Base-by-base conservation (phyloP, 2,113 vertebrate species). In the Dinomys branickii region DNA sequence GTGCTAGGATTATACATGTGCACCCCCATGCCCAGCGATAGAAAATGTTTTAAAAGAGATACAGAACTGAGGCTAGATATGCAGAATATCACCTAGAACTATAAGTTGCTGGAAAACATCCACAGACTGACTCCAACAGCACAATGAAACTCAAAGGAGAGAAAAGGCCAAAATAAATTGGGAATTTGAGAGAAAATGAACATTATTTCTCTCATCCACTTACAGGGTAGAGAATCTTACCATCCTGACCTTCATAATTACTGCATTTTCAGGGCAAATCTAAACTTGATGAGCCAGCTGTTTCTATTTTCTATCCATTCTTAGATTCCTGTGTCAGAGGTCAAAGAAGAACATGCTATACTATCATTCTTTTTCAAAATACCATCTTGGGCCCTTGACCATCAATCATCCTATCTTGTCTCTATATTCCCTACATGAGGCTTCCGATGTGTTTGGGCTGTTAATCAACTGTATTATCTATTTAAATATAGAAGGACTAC, bases 251-350 rank as follows among this genome's bases (percentile, higher is more conserved):
- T 65, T 86, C 93, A 91, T 26, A 20, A 75, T 33, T 0, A 41
- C 44, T 30, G 3, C 41, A 24, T 28, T 54, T 91, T 10, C 20
- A 75, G 88, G 80, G 80, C 10, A 77, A 71, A 87, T 81, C 61
- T 52, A 69, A 80, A 81, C 83, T 14, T 75, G 38, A 86, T 16
- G 63, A 35, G 61, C 26, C 47, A 71, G 61, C 2, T 65, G 73
- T 77, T 82, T 95, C 92, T 52, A 2, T 88, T 95, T 77, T 41
- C 90, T 65, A 35, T 59, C 44, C 65, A 50, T 67, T 75, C 85
- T 96, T 59, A n/a, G 52, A 52, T 54, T 85, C 69, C 84, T 61
- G 33, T 50, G 77, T 82, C 87, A 93, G 41, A 85, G 63, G 50
- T 96, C 94, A 95, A 33, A 52, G 85, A 71, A 90, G 44, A 86